Percentiles rank a stretch among this genome's conserved stretches.
phyloP scores from a whole-genome alignment of 2,113 vertebrate species.

The Lontra canadensis region DNA sequence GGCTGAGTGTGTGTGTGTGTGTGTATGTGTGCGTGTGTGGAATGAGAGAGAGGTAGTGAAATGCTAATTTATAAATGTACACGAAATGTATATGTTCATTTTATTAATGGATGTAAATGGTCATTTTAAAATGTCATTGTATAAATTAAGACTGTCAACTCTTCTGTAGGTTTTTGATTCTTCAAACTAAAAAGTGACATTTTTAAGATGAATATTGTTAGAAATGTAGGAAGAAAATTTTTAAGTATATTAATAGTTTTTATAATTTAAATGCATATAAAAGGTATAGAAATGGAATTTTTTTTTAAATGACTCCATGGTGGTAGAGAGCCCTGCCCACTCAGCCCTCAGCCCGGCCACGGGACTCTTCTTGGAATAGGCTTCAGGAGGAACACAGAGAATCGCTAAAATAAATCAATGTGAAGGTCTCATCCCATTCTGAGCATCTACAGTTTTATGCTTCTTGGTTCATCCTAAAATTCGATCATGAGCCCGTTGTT shows the following conservation, averaged over 20 bases:
- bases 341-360: not conserved
- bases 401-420: not conserved
- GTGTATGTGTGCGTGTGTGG: not conserved
- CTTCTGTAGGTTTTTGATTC: not conserved
- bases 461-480: not conserved
- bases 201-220: not conserved
- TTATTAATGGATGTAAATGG: not conserved
- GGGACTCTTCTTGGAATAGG: not conserved
- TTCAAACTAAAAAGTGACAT: not conserved
- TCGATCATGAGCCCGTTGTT: not conserved
- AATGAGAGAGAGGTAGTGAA: not conserved
- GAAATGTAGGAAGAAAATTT: not conserved
- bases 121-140: not conserved
- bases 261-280: not conserved
- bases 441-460: not conserved
- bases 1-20: not conserved
- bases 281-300: not conserved
- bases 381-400: not conserved
- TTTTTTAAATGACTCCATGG: not conserved
- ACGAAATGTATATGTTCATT: not conserved
- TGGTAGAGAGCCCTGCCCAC: accelerated
- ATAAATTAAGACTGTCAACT: not conserved
- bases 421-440: not conserved
- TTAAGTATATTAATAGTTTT: not conserved
- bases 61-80: not conserved